Conservation (phyloP, 1,140 invertebrate genomes). For the Gryon sp. region DNA sequence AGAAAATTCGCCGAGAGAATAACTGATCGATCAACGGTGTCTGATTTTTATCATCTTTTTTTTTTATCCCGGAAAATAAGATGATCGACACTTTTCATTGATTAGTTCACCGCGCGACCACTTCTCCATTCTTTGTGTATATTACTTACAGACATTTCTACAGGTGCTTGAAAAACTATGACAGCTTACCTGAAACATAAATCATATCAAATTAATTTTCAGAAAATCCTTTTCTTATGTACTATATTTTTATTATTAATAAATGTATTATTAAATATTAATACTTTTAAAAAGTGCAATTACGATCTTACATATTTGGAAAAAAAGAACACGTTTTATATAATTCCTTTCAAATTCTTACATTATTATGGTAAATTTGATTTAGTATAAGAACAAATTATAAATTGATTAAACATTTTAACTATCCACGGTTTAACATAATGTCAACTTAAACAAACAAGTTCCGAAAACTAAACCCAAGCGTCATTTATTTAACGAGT, state of each 20-base stretch:
- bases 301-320: background rate
- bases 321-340: no score
- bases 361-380: no score
- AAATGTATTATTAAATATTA: no score
- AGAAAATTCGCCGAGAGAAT: constrained; percentile 28
- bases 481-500: constrained; percentile 39
- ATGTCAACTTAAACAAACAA: constrained; percentile 8
- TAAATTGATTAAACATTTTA: constrained; percentile 7
- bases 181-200: constrained; percentile 36
- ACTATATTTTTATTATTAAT: no score
- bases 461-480: constrained; percentile 14
- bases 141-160: constrained; percentile 22
- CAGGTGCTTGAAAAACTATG: background rate
- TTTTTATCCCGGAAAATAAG: constrained; percentile 12
- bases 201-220: background rate
- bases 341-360: no score
- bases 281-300: constrained; percentile 1
- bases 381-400: background rate
- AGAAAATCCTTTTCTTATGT: no score
- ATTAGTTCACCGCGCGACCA: constrained; percentile 1
- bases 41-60: constrained; percentile 24
- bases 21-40: constrained; percentile 46
- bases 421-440: constrained; percentile 2
- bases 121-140: constrained; percentile 2
- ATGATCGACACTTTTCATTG: constrained; percentile 46